phyloP scores from a whole-genome alignment of 2,797 vertebrate species.

The Micromesistius poutassou region DNA sequence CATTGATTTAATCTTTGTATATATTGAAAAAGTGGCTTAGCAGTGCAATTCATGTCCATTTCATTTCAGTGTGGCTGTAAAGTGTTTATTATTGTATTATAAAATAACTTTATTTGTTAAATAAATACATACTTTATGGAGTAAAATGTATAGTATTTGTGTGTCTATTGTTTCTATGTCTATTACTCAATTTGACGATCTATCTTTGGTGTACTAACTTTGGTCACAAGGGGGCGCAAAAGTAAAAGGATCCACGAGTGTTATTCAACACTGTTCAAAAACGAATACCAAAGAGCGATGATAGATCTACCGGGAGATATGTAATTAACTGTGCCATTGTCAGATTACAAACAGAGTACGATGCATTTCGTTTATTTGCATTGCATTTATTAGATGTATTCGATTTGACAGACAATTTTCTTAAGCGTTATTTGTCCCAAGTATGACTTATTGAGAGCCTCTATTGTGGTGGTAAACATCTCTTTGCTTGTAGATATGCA shows the following conservation, averaged over 20 bases:
- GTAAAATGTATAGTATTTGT: constrained; percentile 7
- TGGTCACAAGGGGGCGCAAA: constrained; percentile 6
- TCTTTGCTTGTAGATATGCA: background rate
- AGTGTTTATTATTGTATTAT: constrained; percentile 36
- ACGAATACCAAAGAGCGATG: background rate
- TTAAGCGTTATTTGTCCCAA: background rate
- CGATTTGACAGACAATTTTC: background rate
- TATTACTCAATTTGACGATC: background rate
- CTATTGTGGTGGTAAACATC: background rate
- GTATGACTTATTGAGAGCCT: background rate
- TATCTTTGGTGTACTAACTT: background rate
- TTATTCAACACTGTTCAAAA: background rate
- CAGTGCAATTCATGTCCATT: background rate
- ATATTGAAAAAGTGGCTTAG: background rate
- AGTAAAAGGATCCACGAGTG: background rate
- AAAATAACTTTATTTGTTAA: constrained; percentile 34
- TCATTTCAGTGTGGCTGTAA: constrained; percentile 13
- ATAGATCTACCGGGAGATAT: background rate
- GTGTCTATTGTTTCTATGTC: no score
- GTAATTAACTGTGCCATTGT: background rate
- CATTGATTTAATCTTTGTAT: background rate
- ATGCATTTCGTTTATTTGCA: background rate
- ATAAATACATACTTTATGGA: constrained; percentile 49
- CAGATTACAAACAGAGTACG: background rate
- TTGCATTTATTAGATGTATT: background rate